These are phyloP conservation scores for Cryptus viduatorius DNA, from an alignment of 2,888 invertebrate species.

Conservation along the genomic window DNA sequence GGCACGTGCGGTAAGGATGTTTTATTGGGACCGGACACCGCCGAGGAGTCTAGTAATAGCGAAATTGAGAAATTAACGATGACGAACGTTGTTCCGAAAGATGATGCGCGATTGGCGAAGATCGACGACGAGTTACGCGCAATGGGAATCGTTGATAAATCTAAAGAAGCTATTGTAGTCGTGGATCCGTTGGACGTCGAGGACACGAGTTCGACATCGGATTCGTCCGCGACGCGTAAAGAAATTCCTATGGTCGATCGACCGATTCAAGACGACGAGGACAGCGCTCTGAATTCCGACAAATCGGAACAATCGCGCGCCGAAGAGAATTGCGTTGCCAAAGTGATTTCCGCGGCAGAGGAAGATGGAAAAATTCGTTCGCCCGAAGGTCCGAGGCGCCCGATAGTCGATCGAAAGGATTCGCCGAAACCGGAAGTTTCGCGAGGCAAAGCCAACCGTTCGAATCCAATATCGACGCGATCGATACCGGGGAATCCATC, in stretches of 20 bases:
- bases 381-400: slow-evolving; percentile 5
- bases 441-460: slow-evolving; percentile 55
- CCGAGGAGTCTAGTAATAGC: slow-evolving; percentile 51
- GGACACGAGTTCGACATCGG: slow-evolving; percentile 53
- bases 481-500: slow-evolving; percentile 17
- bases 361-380: slow-evolving; percentile 33
- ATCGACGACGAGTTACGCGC: slow-evolving; percentile 50
- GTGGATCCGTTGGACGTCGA: slow-evolving; percentile 53
- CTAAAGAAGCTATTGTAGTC: slow-evolving; percentile 4
- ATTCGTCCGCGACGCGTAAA: slow-evolving; percentile 39
- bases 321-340: slow-evolving; percentile 61
- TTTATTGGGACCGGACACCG: neutral
- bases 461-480: slow-evolving; percentile 59
- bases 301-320: slow-evolving; percentile 78
- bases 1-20: slow-evolving; percentile 40
- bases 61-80: slow-evolving; percentile 45
- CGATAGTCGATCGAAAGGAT: slow-evolving; percentile 18
- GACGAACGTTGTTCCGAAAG: neutral
- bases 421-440: slow-evolving; percentile 32
- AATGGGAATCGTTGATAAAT: slow-evolving; percentile 57
- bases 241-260: neutral
- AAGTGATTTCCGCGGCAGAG: neutral
- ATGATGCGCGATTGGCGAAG: slow-evolving; percentile 29
- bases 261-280: slow-evolving; percentile 75
- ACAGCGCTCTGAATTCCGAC: slow-evolving; percentile 75